These are phyloP conservation scores for Coryphaenoides rupestris DNA, from an alignment of 2,113 vertebrate genomes.

Conservation along the genomic window DNA sequence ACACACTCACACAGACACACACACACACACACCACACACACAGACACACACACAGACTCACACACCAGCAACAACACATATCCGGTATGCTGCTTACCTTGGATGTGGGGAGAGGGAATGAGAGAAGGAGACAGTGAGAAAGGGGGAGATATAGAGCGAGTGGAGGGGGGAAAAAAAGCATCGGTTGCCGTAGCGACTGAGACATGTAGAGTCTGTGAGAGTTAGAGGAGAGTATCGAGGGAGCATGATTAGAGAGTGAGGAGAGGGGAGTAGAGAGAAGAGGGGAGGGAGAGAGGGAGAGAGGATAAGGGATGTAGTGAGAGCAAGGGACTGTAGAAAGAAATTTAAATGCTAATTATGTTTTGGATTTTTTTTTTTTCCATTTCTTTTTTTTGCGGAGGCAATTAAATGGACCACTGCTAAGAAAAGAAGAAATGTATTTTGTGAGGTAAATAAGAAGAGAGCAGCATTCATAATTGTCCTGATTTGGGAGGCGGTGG, in stretches of 20 bases:
- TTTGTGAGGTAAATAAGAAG: conserved; percentile 53
- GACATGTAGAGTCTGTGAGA: conserved; percentile 68
- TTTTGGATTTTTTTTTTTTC: conserved; percentile 45
- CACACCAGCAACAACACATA: conserved; percentile 52
- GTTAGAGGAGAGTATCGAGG: conserved; percentile 47
- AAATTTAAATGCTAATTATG: conserved; percentile 80
- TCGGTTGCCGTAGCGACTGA: conserved; percentile 82
- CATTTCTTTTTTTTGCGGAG: conserved; percentile 28
- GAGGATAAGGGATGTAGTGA: conserved; percentile 32
- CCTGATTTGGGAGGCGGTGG: conserved; percentile 32
- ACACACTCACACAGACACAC: conserved; percentile 24
- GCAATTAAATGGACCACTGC: conserved; percentile 56
- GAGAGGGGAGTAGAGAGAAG: conserved; percentile 29
- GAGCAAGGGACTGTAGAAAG: conserved; percentile 59
- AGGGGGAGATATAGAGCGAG: conserved; percentile 65
- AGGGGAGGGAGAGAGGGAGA: conserved; percentile 51
- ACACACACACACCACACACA: conserved; percentile 27
- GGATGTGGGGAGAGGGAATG: conserved; percentile 72
- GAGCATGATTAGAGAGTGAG: conserved; percentile 42
- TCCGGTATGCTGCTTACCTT: conserved; percentile 77
- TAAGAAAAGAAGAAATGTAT: conserved; percentile 49
- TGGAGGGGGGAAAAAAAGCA: conserved; percentile 70
- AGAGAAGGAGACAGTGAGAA: conserved; percentile 63
- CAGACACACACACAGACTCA: conserved; percentile 28
- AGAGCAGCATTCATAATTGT: conserved; percentile 50